Conservation (phyloP, 2,113 vertebrate species). For the Boleophthalmus pectinirostris region DNA sequence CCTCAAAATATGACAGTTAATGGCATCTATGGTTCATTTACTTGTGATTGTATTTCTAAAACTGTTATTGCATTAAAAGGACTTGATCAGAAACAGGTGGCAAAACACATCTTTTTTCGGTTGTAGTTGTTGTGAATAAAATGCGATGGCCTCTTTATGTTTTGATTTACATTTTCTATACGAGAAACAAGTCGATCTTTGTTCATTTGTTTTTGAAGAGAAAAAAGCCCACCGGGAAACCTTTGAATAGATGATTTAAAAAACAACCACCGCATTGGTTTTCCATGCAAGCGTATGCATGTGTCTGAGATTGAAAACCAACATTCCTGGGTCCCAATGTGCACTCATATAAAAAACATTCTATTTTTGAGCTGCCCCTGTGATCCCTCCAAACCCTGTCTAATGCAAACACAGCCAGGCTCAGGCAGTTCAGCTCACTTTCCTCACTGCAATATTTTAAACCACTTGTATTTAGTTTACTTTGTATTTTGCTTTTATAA, state of each 20-base stretch:
- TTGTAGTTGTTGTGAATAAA: conserved; percentile 40
- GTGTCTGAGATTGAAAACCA: conserved; percentile 79
- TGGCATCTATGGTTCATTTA: no score
- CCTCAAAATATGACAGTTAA: neutral
- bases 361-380: conserved; percentile 71
- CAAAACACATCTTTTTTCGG: conserved; percentile 32
- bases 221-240: conserved; percentile 73
- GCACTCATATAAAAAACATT: conserved; percentile 71
- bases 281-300: conserved; percentile 74
- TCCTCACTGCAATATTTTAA: neutral
- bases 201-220: conserved; percentile 68
- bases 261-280: conserved; percentile 70
- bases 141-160: conserved; percentile 46
- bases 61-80: neutral
- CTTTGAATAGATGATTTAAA: conserved; percentile 76
- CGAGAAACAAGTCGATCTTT: conserved; percentile 66
- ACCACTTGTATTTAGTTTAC: neutral
- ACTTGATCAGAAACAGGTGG: conserved; percentile 26
- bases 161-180: conserved; percentile 61
- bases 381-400: conserved; percentile 72
- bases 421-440: conserved; percentile 48
- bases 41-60: no score
- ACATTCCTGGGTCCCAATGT: conserved; percentile 77
- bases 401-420: conserved; percentile 76
- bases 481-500: neutral